phyloP scores from a whole-genome alignment of 2,113 vertebrate species.

The Oncorhynchus mykiss region DNA sequence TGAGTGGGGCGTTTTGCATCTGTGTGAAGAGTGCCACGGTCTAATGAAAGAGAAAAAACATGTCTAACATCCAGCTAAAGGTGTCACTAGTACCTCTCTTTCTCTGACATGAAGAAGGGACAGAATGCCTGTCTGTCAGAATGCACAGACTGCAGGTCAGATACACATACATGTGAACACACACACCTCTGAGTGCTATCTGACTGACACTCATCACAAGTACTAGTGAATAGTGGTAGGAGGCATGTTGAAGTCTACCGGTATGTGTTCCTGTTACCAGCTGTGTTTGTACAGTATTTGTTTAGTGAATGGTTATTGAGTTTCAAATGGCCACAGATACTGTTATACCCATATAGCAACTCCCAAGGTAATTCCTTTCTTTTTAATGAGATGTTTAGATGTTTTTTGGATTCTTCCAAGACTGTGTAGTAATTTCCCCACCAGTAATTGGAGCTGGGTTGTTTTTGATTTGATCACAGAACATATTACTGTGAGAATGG shows the following conservation, averaged over 20 bases:
- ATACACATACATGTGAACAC: too few relatives aligned
- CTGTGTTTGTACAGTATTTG: not conserved
- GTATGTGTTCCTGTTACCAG: not conserved
- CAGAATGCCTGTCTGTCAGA: not conserved
- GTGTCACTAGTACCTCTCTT: constrained; percentile 18
- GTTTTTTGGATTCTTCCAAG: too few relatives aligned
- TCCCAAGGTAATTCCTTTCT: not conserved
- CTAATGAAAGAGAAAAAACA: constrained; percentile 21
- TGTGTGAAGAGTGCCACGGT: not conserved
- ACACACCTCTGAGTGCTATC: not conserved
- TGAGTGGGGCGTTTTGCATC: not conserved
- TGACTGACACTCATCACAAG: not conserved
- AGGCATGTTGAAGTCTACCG: not conserved
- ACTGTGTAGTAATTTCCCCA: not conserved
- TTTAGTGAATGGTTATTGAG: not conserved
- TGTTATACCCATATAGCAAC: not conserved
- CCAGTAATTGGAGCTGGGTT: not conserved
- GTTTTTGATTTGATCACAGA: not conserved
- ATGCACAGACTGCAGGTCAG: not conserved
- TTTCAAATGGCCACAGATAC: not conserved
- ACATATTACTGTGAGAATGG: not conserved
- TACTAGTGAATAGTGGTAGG: not conserved
- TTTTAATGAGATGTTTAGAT: not conserved
- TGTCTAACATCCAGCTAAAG: not conserved
- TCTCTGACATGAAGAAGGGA: constrained; percentile 11